phyloP scores from a whole-genome alignment of 2,113 vertebrate species.

The Hippocampus barbouri region DNA sequence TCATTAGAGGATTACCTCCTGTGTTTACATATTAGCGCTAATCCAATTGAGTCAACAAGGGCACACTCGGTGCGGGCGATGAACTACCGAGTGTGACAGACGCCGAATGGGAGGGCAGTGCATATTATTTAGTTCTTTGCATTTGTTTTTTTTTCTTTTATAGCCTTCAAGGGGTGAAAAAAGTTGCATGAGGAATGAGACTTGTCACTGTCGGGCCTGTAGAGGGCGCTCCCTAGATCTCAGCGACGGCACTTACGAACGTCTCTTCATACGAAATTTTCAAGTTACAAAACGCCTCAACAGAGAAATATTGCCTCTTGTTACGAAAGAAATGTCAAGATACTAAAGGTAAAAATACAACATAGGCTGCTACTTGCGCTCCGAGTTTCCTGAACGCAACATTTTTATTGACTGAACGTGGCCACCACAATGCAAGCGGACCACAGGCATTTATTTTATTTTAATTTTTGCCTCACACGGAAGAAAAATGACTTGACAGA shows the following conservation, averaged over 20 bases:
- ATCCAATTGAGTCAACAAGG: constrained; percentile 84
- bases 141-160: constrained; percentile 39
- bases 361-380: no score
- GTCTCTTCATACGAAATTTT: no score
- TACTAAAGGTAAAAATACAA: no score
- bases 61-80: constrained; percentile 78
- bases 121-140: constrained; percentile 77
- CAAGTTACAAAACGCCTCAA: no score
- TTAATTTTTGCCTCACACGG: no score
- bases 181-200: constrained; percentile 70
- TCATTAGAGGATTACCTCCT: constrained; percentile 80
- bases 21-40: constrained; percentile 82
- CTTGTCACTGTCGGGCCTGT: background rate
- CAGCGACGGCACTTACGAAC: background rate
- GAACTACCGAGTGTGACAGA: constrained; percentile 70
- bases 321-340: no score
- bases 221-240: background rate
- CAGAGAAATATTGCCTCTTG: no score
- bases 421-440: no score
- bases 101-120: constrained; percentile 70
- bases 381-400: no score
- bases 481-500: constrained; percentile 70
- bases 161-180: constrained; percentile 68
- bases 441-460: no score
- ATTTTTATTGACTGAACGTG: no score